Percentiles rank a stretch among this genome's conserved stretches.
Conservation (phyloP, 2,888 invertebrate genomes). For the Napeogenes sylphis region DNA sequence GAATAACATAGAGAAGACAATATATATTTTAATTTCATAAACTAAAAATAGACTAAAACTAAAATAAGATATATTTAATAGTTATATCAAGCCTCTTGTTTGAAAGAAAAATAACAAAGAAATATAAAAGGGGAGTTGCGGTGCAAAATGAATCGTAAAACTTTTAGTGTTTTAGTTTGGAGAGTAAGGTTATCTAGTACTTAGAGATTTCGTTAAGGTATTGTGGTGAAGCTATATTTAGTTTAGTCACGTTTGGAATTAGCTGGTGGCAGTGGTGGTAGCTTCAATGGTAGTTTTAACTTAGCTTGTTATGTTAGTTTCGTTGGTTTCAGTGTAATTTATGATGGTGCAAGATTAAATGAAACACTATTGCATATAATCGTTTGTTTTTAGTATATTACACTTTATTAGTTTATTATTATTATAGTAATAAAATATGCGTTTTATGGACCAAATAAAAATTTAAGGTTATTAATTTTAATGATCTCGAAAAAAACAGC, state of each 20-base stretch:
- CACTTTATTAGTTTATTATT: no score
- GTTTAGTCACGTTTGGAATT: constrained; percentile 27
- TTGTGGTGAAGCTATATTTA: constrained; percentile 23
- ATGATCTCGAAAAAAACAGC: no score
- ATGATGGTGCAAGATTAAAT: not conserved
- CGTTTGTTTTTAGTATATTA: not conserved
- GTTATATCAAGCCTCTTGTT: constrained; percentile 1
- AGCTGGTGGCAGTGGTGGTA: constrained; percentile 6
- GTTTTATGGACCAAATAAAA: not conserved
- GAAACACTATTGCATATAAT: not conserved
- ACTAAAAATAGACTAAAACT: not conserved
- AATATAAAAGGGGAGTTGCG: not conserved
- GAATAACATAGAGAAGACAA: no score
- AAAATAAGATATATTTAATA: not conserved
- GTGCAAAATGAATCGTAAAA: constrained; percentile 31
- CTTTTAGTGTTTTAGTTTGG: constrained; percentile 34
- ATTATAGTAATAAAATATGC: no score
- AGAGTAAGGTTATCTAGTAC: constrained; percentile 34
- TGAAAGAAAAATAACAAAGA: constrained; percentile 10
- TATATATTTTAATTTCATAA: not conserved
- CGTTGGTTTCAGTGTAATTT: constrained; percentile 8
- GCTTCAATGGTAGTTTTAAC: constrained; percentile 23
- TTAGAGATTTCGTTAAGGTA: constrained; percentile 30
- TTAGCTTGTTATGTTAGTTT: constrained; percentile 17
- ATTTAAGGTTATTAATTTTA: no score